Conservation (phyloP, 2,113 vertebrate genomes). For the Holacanthus passer region DNA sequence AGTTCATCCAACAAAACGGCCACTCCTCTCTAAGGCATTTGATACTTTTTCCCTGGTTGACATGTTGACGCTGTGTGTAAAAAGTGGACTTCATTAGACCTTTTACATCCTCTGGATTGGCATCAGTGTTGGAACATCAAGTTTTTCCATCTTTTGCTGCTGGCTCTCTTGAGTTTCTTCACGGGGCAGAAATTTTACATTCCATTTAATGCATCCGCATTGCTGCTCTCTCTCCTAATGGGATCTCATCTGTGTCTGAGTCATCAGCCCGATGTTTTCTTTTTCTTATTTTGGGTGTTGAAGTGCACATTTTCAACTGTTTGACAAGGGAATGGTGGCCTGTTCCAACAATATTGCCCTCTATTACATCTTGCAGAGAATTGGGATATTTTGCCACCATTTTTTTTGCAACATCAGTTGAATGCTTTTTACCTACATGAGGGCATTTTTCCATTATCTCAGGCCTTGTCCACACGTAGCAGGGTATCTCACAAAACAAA, state of each 20-base stretch:
- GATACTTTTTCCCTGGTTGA: constrained; percentile 11
- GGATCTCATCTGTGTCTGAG: constrained; percentile 7
- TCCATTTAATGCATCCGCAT: constrained; percentile 34
- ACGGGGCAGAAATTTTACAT: constrained; percentile 32
- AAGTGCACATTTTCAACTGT: constrained; percentile 14
- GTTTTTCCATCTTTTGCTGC: constrained; percentile 40
- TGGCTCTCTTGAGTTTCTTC: constrained; percentile 39
- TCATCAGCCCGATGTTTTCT: constrained; percentile 27
- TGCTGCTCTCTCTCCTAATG: constrained; percentile 10
- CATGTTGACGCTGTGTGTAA: constrained; percentile 29
- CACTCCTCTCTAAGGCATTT: constrained; percentile 11
- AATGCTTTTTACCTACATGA: constrained; percentile 37
- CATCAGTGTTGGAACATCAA: constrained; percentile 37
- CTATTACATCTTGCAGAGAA: constrained; percentile 27
- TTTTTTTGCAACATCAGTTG: constrained; percentile 19
- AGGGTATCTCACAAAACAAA: no score
- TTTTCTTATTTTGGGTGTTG: constrained; percentile 30
- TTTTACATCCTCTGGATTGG: constrained; percentile 35
- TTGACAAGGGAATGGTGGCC: constrained; percentile 14
- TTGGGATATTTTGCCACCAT: constrained; percentile 26
- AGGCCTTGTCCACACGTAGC: no score
- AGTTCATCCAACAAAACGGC: constrained; percentile 14
- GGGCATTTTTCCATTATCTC: constrained; percentile 35
- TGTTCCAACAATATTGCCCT: not conserved
- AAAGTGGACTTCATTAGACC: constrained; percentile 33